A percentile compares a stretch with the other conserved stretches of the same genome.
These are phyloP conservation scores for Phallusia fumigata DNA, from an alignment of 23 tunicate species.

Conservation along the genomic window DNA sequence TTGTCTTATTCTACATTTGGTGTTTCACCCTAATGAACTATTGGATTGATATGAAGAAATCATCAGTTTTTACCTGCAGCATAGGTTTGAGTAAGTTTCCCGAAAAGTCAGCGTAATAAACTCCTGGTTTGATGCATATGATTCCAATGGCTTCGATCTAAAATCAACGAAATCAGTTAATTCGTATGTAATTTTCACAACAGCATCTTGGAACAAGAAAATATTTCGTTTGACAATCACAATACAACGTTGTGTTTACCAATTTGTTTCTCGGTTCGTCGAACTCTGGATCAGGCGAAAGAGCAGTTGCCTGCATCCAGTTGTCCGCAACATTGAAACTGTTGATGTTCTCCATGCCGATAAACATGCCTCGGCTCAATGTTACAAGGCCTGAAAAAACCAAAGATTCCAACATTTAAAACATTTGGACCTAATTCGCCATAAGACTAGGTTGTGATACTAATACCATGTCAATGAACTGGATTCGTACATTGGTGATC, in stretches of 20 bases:
- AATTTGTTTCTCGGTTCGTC: constrained; percentile 6
- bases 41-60: no score
- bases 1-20: no score
- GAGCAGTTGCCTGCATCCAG: constrained; percentile 32
- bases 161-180: no score
- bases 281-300: neutral
- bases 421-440: no score
- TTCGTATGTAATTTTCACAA: no score
- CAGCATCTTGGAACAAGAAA: no score
- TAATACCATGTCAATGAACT: no score
- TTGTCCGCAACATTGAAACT: constrained; percentile 17
- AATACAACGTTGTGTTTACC: neutral
- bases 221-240: no score
- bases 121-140: constrained; percentile 53
- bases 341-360: constrained; percentile 46
- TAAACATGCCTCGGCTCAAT: constrained; percentile 30
- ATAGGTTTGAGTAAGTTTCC: constrained; percentile 20
- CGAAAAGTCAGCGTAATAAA: constrained; percentile 30
- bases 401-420: no score
- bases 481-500: no score
- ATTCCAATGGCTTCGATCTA: constrained; percentile 35
- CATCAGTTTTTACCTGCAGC: neutral
- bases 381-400: constrained; percentile 23
- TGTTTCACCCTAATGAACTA: no score
- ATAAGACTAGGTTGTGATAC: no score